Percentiles rank a stretch among this genome's conserved stretches.
These are phyloP conservation scores for Barypeithes pellucidus DNA, from an alignment of 2,888 invertebrate genomes.

Conservation along the genomic window DNA sequence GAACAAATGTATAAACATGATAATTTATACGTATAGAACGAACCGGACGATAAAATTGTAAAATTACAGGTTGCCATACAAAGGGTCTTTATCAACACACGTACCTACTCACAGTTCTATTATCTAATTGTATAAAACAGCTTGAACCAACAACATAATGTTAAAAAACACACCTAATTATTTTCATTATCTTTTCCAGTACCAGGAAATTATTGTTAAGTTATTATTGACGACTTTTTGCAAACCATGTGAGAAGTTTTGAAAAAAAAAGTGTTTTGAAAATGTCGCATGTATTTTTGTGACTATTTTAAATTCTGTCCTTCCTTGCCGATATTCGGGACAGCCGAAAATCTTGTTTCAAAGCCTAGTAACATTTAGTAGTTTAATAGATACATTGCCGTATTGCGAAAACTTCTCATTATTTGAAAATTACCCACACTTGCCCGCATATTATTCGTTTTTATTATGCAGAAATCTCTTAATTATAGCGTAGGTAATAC, in stretches of 20 bases:
- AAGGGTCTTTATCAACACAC: slow-evolving; percentile 1
- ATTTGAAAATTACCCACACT: slow-evolving; percentile 6
- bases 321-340: no score
- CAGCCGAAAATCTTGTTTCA: no score
- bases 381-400: no score
- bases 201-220: slow-evolving; percentile 11
- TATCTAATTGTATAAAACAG: not conserved
- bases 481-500: not conserved
- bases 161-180: no score
- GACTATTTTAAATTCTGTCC: no score
- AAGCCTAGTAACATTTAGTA: no score
- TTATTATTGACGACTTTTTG: not conserved
- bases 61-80: slow-evolving; percentile 11
- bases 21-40: slow-evolving; percentile 17
- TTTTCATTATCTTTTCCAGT: slow-evolving; percentile 13
- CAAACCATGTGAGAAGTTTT: no score
- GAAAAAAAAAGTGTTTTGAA: no score
- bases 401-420: not conserved
- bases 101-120: not conserved
- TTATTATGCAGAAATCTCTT: not conserved
- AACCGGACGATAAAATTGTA: slow-evolving; percentile 4
- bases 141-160: slow-evolving; percentile 8
- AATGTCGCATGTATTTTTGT: no score
- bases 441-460: slow-evolving; percentile 15
- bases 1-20: not conserved